Conservation (phyloP, 1,140 invertebrate genomes). For the Phortica variegata region DNA sequence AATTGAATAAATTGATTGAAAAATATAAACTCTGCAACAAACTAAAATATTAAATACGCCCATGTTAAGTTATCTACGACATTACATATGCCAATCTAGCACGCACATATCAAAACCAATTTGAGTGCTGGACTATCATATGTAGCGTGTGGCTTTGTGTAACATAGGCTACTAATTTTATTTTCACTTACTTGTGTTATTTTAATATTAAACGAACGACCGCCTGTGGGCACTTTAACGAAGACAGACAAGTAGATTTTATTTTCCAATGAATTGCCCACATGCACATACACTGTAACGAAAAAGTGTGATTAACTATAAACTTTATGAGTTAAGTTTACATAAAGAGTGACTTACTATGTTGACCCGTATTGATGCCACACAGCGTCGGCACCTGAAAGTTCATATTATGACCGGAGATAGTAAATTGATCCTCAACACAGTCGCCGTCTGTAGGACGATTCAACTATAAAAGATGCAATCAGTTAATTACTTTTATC, state of each 20-base stretch:
- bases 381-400: constrained; percentile 69
- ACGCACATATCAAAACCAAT: too few species aligned
- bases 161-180: too few species aligned
- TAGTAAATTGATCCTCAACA: constrained; percentile 67
- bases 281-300: constrained; percentile 70
- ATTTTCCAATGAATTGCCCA: constrained; percentile 61
- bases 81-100: too few species aligned
- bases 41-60: too few species aligned
- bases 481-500: background rate
- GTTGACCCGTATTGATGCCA: constrained; percentile 74
- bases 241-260: constrained; percentile 68
- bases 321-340: background rate
- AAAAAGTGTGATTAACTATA: background rate
- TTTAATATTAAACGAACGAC: constrained; percentile 67
- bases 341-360: constrained; percentile 60
- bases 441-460: constrained; percentile 69
- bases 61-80: too few species aligned
- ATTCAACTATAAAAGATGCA: constrained; percentile 60
- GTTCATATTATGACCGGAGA: constrained; percentile 71
- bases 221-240: constrained; percentile 59
- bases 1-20: too few species aligned
- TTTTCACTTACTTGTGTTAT: constrained; percentile 60
- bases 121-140: too few species aligned
- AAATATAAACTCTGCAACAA: too few species aligned
- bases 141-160: too few species aligned